phyloP scores from a whole-genome alignment of 2,888 invertebrate species.

The Dermolepida albohirtum region DNA sequence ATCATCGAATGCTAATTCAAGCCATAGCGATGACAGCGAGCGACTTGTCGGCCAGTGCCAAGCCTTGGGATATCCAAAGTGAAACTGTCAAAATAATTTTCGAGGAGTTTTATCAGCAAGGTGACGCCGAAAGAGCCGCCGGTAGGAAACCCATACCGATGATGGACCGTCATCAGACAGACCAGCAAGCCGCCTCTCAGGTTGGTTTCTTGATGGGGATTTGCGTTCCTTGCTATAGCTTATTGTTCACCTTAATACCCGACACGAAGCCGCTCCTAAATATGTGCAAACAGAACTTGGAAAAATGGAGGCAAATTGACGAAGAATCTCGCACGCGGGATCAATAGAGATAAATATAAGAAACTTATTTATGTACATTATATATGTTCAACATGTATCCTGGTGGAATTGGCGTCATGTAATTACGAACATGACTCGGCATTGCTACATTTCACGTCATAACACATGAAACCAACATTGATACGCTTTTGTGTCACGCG shows the following conservation, averaged over 20 bases:
- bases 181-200: slow-evolving; percentile 82
- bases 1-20: slow-evolving; percentile 78
- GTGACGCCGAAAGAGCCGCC: slow-evolving; percentile 63
- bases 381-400: neutral
- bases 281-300: slow-evolving; percentile 74
- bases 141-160: slow-evolving; percentile 82
- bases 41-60: slow-evolving; percentile 85
- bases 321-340: slow-evolving; percentile 41
- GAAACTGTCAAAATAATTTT: slow-evolving; percentile 84
- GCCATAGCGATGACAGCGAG: slow-evolving; percentile 87
- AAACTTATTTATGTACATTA: neutral
- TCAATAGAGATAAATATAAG: neutral
- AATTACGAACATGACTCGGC: neutral
- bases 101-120: slow-evolving; percentile 84
- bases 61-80: slow-evolving; percentile 85
- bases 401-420: neutral
- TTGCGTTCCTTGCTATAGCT: slow-evolving; percentile 83
- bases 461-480: too few relatives aligned
- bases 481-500: too few relatives aligned
- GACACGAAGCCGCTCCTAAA: slow-evolving; percentile 76
- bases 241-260: slow-evolving; percentile 77
- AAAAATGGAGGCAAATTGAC: slow-evolving; percentile 70
- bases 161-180: slow-evolving; percentile 74
- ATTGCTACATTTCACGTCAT: too few relatives aligned
- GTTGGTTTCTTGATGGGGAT: slow-evolving; percentile 85